phyloP scores from a whole-genome alignment of 2,888 invertebrate species.

The Noctuana brunneofusca region DNA sequence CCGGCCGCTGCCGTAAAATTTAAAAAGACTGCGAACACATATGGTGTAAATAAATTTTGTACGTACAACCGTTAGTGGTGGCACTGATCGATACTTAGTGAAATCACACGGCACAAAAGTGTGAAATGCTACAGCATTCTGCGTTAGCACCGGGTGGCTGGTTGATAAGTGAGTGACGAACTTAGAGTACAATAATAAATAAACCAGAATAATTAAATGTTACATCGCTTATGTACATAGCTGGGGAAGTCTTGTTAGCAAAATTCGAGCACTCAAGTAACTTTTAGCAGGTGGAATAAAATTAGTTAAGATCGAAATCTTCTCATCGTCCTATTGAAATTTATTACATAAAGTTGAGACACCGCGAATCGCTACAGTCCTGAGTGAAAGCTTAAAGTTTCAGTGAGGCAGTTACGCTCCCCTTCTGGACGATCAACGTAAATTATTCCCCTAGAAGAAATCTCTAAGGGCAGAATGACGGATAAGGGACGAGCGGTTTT shows the following conservation, averaged over 20 bases:
- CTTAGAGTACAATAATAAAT: neutral
- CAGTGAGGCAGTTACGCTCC: slow-evolving; percentile 80
- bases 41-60: slow-evolving; percentile 43
- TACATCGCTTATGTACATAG: too few species aligned
- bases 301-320: slow-evolving; percentile 52
- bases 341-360: slow-evolving; percentile 76
- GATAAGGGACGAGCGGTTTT: slow-evolving; percentile 80
- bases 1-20: slow-evolving; percentile 47
- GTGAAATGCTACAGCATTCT: neutral
- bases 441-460: slow-evolving; percentile 82
- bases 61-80: slow-evolving; percentile 32
- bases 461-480: slow-evolving; percentile 81
- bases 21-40: slow-evolving; percentile 51
- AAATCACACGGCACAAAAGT: neutral
- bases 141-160: too few species aligned
- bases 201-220: neutral
- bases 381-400: slow-evolving; percentile 82
- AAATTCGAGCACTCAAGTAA: neutral
- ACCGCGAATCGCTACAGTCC: slow-evolving; percentile 74
- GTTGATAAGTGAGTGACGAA: too few species aligned
- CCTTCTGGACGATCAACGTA: slow-evolving; percentile 80
- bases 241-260: neutral
- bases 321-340: slow-evolving; percentile 69
- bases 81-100: slow-evolving; percentile 24
- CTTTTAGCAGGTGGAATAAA: slow-evolving; percentile 31